Percentiles rank a stretch among this genome's conserved stretches.
phyloP scores from a whole-genome alignment of 1,140 invertebrate genomes.

The Atta cephalotes region DNA sequence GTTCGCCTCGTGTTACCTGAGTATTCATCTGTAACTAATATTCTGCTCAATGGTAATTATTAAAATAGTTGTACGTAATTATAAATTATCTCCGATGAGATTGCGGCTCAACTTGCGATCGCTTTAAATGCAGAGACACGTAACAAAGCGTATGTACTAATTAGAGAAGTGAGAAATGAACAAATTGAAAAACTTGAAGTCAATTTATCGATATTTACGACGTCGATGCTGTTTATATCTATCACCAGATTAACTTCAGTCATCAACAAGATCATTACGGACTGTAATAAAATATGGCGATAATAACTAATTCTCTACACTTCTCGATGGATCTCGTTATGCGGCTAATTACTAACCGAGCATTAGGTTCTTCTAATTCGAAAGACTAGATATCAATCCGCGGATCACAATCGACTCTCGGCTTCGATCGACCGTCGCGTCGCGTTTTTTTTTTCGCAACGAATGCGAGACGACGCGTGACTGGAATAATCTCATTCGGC shows the following conservation, averaged over 20 bases:
- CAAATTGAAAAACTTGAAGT: not conserved
- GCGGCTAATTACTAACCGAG: not conserved
- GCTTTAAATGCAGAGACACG: constrained; percentile 24
- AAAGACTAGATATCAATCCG: not conserved
- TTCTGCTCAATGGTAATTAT: constrained; percentile 48
- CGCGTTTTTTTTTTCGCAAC: not conserved
- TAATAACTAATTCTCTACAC: constrained; percentile 11
- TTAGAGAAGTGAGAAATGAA: not conserved
- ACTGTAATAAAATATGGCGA: not conserved
- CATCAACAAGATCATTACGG: not conserved
- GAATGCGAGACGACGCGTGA: constrained; percentile 51
- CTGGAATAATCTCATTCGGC: constrained; percentile 63
- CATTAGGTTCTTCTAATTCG: not conserved
- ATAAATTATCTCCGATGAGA: constrained; percentile 21
- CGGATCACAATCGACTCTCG: constrained; percentile 31
- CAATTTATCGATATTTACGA: constrained; percentile 10
- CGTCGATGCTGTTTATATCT: constrained; percentile 14
- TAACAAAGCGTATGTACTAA: not conserved
- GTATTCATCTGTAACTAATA: constrained; percentile 29
- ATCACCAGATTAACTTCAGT: constrained; percentile 11
- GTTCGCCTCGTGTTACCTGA: constrained; percentile 52
- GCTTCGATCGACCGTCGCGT: constrained; percentile 26
- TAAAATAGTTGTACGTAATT: constrained; percentile 43
- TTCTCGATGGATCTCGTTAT: not conserved
- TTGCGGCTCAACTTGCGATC: constrained; percentile 19